Conservation (phyloP, 1,140 invertebrate genomes). For the Drosophila hydei region DNA sequence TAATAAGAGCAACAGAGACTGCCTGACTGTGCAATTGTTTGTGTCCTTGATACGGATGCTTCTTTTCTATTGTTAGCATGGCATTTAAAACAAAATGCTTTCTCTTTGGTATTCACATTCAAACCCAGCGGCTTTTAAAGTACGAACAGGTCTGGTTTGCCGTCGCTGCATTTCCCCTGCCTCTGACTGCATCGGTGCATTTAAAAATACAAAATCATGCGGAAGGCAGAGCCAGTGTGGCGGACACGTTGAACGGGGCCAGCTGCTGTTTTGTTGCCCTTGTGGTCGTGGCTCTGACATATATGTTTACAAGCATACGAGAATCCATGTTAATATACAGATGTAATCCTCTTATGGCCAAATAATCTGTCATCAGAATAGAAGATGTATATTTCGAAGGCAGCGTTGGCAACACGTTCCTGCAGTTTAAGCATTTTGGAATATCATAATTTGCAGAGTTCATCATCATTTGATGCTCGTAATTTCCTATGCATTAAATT, state of each 20-base stretch:
- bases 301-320: not conserved
- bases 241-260: constrained; percentile 51
- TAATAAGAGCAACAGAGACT: constrained; percentile 32
- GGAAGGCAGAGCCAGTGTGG: constrained; percentile 69
- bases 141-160: constrained; percentile 51
- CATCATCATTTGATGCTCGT: constrained; percentile 54
- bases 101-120: constrained; percentile 38
- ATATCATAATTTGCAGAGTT: constrained; percentile 26
- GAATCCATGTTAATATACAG: not conserved
- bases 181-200: constrained; percentile 63
- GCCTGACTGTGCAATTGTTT: constrained; percentile 49
- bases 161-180: constrained; percentile 7
- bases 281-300: constrained; percentile 33
- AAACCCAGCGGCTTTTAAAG: constrained; percentile 71
- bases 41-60: constrained; percentile 80
- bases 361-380: constrained; percentile 52
- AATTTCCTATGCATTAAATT: constrained; percentile 66
- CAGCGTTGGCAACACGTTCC: constrained; percentile 60
- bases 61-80: constrained; percentile 81
- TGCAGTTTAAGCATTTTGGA: constrained; percentile 53
- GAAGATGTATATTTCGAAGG: constrained; percentile 37
- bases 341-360: constrained; percentile 10
- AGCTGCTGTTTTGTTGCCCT: constrained; percentile 26
- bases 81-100: constrained; percentile 74
- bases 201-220: constrained; percentile 81